Base-by-base conservation (phyloP, 2,113 vertebrate species). In the Passer montanus region DNA sequence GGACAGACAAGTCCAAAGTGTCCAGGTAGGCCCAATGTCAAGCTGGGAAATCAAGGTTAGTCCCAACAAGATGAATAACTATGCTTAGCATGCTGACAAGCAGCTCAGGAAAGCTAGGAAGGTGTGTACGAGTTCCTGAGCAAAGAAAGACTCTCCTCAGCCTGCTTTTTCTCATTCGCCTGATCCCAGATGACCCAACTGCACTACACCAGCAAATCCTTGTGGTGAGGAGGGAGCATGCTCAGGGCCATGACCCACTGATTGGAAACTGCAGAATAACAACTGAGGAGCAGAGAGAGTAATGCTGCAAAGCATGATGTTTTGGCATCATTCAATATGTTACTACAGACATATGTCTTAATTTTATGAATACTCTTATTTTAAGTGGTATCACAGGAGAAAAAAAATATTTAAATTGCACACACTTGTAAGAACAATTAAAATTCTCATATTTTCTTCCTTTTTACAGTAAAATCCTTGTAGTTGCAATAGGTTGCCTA, bases 201-300 rank as follows among this genome's bases (percentile, higher is more conserved):
- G 60, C 37, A 20, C 10, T 12, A 33, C 16, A 26, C 9, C 12
- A 41, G 21, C 4, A 6, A 68, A 78, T 2, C 3, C 11, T n/a
- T 37, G 19, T 0, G 8, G 4, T 10, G 12, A 14, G 13, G 10
- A 47, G 13, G 15, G 3, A 23, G 11, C 0, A 0, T 30, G 15
- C 31, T 78, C 21, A 46, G 23, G 11, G 20, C 26, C 41, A 46
- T 12, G 14, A 44, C 12, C 11, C 14, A 18, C 9, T 46, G 17
- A 8, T 24, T 43, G 33, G 16, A 69, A 60, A 60, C 30, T 56
- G 9, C 23, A 43, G 41, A 79, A 17, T 60, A 74, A 66, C 10
- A n/a, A 33, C 21, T 16, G 39, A 89, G 41, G 10, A 66, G 6
- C 16, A 55, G 44, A 69, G 21, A 59, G 1, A 17, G 3, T 5